Evolutionary conservation across 2,113 vertebrate species (phyloP).

Genomic region (Mystacornis crossleyi): DNA sequence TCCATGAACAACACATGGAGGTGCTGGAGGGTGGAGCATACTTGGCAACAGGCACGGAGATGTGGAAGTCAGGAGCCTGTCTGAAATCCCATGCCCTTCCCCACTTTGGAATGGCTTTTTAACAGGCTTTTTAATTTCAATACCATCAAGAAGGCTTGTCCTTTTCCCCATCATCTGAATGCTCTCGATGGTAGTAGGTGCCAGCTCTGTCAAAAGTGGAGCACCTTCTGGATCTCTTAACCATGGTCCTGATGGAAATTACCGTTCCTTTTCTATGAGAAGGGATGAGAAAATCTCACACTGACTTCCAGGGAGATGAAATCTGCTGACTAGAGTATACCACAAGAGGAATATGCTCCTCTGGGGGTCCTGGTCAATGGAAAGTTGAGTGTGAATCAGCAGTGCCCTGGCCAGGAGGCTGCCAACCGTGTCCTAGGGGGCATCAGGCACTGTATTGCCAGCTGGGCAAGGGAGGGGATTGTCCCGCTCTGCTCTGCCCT

Average conservation of each 20-base stretch:
- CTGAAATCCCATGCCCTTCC: neutral
- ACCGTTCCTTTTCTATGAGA: neutral
- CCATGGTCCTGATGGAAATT: neutral
- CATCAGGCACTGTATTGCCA: neutral
- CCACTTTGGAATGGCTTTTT: neutral
- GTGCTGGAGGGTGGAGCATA: neutral
- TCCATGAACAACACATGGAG: neutral
- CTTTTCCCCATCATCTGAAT: neutral
- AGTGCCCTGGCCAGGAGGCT: neutral
- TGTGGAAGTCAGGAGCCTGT: neutral
- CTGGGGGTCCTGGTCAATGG: neutral
- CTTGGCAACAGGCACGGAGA: fast-evolving
- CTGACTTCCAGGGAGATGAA: neutral
- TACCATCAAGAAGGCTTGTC: neutral
- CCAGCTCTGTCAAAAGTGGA: neutral
- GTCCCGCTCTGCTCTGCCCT: neutral
- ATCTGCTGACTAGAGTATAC: neutral
- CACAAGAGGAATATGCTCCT: neutral
- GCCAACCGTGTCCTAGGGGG: neutral
- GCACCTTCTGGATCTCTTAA: neutral
- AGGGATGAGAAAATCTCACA: neutral
- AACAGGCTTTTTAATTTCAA: neutral
- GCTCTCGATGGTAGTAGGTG: neutral
- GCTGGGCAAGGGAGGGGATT: neutral
- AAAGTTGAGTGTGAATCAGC: neutral